Evolutionary conservation across 2,888 invertebrate species (phyloP), one percentile per base, ranked within the genome.

Genomic region (Mechanitis messenoides): DNA sequence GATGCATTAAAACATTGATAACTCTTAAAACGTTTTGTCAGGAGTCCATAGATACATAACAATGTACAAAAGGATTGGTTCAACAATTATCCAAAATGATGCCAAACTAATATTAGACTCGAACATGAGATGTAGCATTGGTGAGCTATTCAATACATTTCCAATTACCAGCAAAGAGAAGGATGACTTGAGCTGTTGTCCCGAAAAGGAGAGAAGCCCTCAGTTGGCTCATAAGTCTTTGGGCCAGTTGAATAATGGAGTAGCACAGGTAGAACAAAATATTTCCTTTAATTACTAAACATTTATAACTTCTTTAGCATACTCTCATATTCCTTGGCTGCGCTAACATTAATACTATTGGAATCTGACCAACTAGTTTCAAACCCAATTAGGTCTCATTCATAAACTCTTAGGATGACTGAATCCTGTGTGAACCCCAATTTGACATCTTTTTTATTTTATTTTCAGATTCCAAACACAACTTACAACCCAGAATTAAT

Each of bases 161-260:
- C 95, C 95, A 0, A 89, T 95, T 53, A 93, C 93, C 3, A 91
- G 90, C 64, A 90, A 89, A 69, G 95, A 95, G 82, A 91, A 93
- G 59, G 93, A 94, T 72, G 95, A 95, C 68, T 83, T 95, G 42
- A 89, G 92, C 64, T 93, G 93, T 28, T 92, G 92, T 46, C 92
- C 92, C 0, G 94, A 95, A 74, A 92, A 93, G 70, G 93, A 93
- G 71, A 79, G 92, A 55, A 87, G 91, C 65, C 91, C 92, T 12
- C 92, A 90, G 63, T 76, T 89, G 53, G 86, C 91, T 62, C 91
- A 92, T 79, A 87, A 87, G 69, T 90, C 92, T 12, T 91, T 93
- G 73, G 94, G 94, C 0, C 91, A 94, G 65, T 78, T 95, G 33
- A 93, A 92, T 70, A 93, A 92, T 79, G 93, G 93, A 9, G 92